A percentile compares a stretch with the other conserved stretches of the same genome.
phyloP scores from a whole-genome alignment of 2,797 vertebrate genomes.

The Echeneis naucrates region DNA sequence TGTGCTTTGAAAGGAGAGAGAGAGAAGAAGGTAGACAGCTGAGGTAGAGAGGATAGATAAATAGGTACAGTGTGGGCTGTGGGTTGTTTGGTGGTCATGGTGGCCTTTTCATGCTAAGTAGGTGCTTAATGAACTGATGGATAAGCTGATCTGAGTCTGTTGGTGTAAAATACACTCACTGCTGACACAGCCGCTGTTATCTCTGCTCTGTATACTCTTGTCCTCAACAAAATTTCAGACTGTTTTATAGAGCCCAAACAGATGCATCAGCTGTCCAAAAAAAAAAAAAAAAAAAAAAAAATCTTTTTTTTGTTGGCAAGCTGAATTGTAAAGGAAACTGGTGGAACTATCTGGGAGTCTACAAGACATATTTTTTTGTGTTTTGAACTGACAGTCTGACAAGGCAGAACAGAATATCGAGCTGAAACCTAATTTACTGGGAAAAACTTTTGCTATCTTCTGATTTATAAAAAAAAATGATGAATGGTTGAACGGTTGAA shows the following conservation, averaged over 20 bases:
- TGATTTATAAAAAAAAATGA: no score
- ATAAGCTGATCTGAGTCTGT: slow-evolving; percentile 56
- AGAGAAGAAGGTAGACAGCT: slow-evolving; percentile 42
- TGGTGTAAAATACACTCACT: slow-evolving; percentile 51
- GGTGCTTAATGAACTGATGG: slow-evolving; percentile 65
- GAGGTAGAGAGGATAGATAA: slow-evolving; percentile 42
- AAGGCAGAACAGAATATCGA: not conserved
- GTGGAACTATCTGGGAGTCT: not conserved
- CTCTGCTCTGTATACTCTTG: slow-evolving; percentile 20
- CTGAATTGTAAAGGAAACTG: not conserved
- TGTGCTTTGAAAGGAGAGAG: slow-evolving; percentile 12
- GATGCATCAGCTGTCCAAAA: not conserved
- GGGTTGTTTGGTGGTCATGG: slow-evolving; percentile 68
- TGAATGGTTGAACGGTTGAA: no score
- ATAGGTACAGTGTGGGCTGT: slow-evolving; percentile 58
- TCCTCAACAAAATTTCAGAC: slow-evolving; percentile 12
- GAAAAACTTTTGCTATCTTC: no score
- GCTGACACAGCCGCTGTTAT: slow-evolving; percentile 41
- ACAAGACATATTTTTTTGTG: not conserved
- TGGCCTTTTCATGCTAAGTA: slow-evolving; percentile 75
- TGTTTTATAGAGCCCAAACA: not conserved
- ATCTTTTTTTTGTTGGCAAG: not conserved
- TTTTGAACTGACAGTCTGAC: not conserved
- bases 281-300: no score
- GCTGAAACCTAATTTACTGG: not conserved